Evolutionary conservation across 2,113 vertebrate species (phyloP).

Genomic region (Zapus hudsonius): DNA sequence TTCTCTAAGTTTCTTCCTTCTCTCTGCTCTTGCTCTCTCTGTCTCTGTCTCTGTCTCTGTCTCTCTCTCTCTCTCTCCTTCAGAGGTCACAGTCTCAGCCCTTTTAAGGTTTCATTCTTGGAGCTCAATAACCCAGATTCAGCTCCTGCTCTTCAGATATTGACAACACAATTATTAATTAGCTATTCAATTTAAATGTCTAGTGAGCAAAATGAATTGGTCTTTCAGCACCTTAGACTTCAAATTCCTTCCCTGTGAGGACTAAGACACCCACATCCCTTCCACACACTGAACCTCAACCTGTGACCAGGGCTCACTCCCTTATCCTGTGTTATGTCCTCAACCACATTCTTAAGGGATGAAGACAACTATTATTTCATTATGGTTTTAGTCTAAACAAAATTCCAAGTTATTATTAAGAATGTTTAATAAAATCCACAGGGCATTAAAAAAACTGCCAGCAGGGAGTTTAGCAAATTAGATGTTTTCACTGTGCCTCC

Average conservation of each 20-base stretch:
- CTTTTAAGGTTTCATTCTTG: not conserved
- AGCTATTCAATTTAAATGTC: slow-evolving; percentile 3
- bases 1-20: not conserved
- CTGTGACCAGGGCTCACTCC: not conserved
- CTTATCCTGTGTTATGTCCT: not conserved
- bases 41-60: too few species aligned
- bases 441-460: slow-evolving; percentile 78
- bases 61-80: not conserved
- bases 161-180: not conserved
- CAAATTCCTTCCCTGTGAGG: not conserved
- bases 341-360: slow-evolving; percentile 28
- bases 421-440: slow-evolving; percentile 84
- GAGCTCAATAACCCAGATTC: not conserved
- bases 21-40: not conserved
- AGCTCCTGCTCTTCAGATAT: not conserved
- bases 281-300: not conserved
- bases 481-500: slow-evolving; percentile 73
- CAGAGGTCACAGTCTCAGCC: too few species aligned
- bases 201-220: not conserved
- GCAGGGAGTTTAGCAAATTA: slow-evolving; percentile 81
- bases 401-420: slow-evolving; percentile 78
- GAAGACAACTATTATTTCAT: slow-evolving; percentile 56
- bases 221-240: not conserved
- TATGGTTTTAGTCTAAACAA: slow-evolving; percentile 62
- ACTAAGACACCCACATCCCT: not conserved